Base-by-base conservation (phyloP, 2,888 invertebrate species). In the Bhutanitis thaidina region DNA sequence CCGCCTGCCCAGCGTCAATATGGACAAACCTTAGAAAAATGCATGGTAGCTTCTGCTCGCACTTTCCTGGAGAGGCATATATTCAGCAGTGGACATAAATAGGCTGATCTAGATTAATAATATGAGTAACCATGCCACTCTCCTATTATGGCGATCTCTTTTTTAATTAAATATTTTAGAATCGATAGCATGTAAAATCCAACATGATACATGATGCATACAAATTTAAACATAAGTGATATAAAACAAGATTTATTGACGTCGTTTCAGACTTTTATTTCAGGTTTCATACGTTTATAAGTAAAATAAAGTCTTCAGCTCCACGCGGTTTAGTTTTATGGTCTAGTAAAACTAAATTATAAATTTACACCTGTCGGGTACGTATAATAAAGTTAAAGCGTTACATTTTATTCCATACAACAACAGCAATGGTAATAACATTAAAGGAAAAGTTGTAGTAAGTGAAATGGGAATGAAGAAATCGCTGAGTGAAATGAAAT, bases 401-500 rank as follows among this genome's bases (percentile, higher is more conserved):
- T 49, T 29, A 39, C 53, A 40, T 53, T 44, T 44, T 54, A 43
- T 49, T 50, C 30, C 54, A 52, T 46, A 50, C 55, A 57, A 62
- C 62, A 62, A 65, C 59, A 62, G 61, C 59, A 55, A 49, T 36
- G 39, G 56, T 16, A 40, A 46, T 45, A 51, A 51, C 51, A 45
- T 51, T 51, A 45, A 51, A 43, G 29, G 39, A 32, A 45, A 45
- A 41, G 41, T 43, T 37, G 34, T 43, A 35, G 35, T 16, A 36
- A 45, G 43, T 43, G 38, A 34, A 52, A 38, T 45, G 46, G 40
- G 40, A 51, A 51, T 45, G 50, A 20, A 51, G 50, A 51, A 51
- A 51, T 51, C 36, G 45, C 50, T 51, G 45, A 80, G 77, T 77
- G 78, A 81, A 80, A 84, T 84, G 82, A 82, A 77, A 80, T 74